Conservation (phyloP, 2,888 invertebrate genomes). For the Teleiodes luculella region DNA sequence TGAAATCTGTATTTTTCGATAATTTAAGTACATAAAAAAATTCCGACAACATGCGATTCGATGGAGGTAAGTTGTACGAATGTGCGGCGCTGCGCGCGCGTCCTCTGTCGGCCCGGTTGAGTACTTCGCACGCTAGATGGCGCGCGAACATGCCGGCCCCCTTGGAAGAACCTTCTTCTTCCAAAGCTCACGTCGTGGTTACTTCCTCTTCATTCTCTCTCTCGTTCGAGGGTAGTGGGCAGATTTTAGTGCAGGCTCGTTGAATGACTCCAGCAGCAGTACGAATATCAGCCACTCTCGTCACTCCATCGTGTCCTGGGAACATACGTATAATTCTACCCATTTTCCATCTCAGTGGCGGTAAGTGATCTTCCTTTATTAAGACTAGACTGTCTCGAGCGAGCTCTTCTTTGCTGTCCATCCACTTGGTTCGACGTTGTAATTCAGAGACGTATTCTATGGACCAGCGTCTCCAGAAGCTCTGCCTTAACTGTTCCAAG, state of each 20-base stretch:
- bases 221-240: conserved; percentile 3
- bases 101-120: no score
- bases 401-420: no score
- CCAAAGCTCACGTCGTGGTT: not conserved
- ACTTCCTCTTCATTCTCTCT: no score
- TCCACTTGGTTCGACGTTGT: not conserved
- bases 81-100: no score
- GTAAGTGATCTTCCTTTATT: conserved; percentile 24
- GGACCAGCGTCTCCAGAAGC: not conserved
- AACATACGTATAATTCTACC: conserved; percentile 21
- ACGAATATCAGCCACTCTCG: conserved; percentile 26
- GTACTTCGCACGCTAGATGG: no score
- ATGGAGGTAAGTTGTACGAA: no score
- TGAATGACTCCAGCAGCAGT: conserved; percentile 20
- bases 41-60: no score
- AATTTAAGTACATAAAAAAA: no score
- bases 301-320: conserved; percentile 24
- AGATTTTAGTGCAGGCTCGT: conserved; percentile 9
- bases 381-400: conserved; percentile 16
- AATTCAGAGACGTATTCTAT: not conserved
- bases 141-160: not conserved
- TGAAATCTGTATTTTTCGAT: no score
- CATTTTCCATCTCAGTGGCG: conserved; percentile 19
- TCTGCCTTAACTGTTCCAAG: not conserved
- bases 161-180: conserved; percentile 1